phyloP scores from a whole-genome alignment of 2,113 vertebrate genomes.

The Spilogale gracilis region DNA sequence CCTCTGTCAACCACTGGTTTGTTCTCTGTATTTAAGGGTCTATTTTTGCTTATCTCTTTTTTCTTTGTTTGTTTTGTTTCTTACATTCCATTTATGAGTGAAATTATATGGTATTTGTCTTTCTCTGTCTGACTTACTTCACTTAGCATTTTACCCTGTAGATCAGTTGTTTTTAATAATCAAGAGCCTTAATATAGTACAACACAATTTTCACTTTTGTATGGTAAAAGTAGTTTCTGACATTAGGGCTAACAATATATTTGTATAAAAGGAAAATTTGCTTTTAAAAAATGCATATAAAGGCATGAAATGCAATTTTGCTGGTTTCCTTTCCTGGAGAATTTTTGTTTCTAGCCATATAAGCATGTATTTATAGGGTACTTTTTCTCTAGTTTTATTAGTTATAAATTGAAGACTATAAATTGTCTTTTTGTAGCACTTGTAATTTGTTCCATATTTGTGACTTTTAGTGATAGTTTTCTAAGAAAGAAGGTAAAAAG shows the following conservation, averaged over 20 bases:
- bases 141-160: neutral
- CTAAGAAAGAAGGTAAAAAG: constrained; percentile 67
- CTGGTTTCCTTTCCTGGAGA: constrained; percentile 37
- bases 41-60: neutral
- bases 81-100: neutral
- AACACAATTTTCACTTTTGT: constrained; percentile 30
- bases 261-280: neutral
- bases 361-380: constrained; percentile 64
- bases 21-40: neutral
- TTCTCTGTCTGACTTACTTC: neutral
- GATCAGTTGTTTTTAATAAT: constrained; percentile 21
- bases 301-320: constrained; percentile 70
- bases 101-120: neutral
- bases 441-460: constrained; percentile 61
- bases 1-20: neutral
- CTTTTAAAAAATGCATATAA: constrained; percentile 72
- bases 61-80: neutral
- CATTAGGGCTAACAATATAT: neutral
- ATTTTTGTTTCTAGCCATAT: constrained; percentile 54
- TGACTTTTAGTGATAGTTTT: constrained; percentile 78
- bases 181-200: constrained; percentile 32
- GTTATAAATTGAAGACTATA: constrained; percentile 66
- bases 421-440: constrained; percentile 72
- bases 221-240: neutral
- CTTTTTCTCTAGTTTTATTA: constrained; percentile 81